Evolutionary conservation across 2,797 vertebrate genomes (phyloP), one percentile per base, ranked within the genome.

Genomic region (Tachyglossus aculeatus): DNA sequence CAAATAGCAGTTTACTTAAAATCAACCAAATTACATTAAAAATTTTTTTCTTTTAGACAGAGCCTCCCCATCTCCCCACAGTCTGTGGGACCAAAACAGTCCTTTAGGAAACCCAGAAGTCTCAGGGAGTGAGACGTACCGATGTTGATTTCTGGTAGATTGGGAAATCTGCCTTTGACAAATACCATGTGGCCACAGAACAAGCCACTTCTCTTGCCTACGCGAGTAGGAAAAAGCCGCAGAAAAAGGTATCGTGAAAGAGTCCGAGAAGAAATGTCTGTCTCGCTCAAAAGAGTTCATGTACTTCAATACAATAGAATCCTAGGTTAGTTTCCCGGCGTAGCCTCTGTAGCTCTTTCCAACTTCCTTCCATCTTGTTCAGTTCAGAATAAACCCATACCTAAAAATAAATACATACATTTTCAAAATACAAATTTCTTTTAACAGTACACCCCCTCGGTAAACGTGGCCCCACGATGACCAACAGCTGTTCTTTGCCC

Each of bases 291-390:
- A 97, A 93, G 70, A 99, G 91, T 88, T 98, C 93, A 56, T 99
- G 90, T 45, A 99, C 88, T 94, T 99, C 96, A 55, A 99, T 97
- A 12, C 96, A 96, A 86, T 99, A 99, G 37, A 93, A 91, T 60
- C 91, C 93, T 15, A 77, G 31, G 13, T 94, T 92, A 52, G 90
- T 91, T 38, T 92, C 86, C 41, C 70, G 80, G n/a, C 80, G 95
- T 66, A 94, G 87, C 72, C 91, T 94, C 56, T 93, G 90, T 31
- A 99, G 88, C 56, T 95, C 93, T 45, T 77, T 89, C 63, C 98
- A 95, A 84, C 95, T 96, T 84, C 95, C 93, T 85, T 97, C 95
- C 9, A 99, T 96, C 88, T 98, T 97, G 81, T 96, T 97, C 21
- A 99, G 94, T 77, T 98, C 96, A 0, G 96, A 96, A 78, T 94